phyloP scores from a whole-genome alignment of 2,797 vertebrate genomes.

The Peromyscus aztecus region DNA sequence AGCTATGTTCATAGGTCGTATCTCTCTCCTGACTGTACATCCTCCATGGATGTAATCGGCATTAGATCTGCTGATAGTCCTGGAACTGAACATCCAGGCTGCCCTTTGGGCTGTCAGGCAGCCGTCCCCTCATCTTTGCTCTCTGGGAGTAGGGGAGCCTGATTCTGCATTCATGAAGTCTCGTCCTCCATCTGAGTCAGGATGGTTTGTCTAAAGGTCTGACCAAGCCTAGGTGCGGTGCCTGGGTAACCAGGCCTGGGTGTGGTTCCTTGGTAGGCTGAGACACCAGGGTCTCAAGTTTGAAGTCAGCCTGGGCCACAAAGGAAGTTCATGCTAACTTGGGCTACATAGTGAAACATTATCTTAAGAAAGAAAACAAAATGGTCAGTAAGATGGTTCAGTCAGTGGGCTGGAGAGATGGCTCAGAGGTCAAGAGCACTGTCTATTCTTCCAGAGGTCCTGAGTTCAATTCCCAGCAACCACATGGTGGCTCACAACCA shows the following conservation, averaged over 20 bases:
- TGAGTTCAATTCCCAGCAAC: not conserved
- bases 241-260: not conserved
- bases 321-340: not conserved
- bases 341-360: not conserved
- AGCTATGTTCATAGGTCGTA: not conserved
- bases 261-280: not conserved
- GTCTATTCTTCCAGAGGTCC: not conserved
- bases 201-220: not conserved
- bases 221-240: not conserved
- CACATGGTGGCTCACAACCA: not conserved
- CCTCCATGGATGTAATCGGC: slow-evolving; percentile 1
- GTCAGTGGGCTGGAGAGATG: not conserved
- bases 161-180: not conserved
- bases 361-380: not conserved
- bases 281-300: not conserved
- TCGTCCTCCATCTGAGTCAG: not conserved
- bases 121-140: not conserved
- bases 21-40: slow-evolving; percentile 2
- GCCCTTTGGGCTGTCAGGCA: slow-evolving; percentile 49
- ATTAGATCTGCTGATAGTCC: slow-evolving; percentile 60
- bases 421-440: not conserved
- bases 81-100: slow-evolving; percentile 44
- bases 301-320: no score
- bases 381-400: not conserved
- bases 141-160: not conserved